Conservation (phyloP, 2,888 invertebrate species). For the Plusia festucae region DNA sequence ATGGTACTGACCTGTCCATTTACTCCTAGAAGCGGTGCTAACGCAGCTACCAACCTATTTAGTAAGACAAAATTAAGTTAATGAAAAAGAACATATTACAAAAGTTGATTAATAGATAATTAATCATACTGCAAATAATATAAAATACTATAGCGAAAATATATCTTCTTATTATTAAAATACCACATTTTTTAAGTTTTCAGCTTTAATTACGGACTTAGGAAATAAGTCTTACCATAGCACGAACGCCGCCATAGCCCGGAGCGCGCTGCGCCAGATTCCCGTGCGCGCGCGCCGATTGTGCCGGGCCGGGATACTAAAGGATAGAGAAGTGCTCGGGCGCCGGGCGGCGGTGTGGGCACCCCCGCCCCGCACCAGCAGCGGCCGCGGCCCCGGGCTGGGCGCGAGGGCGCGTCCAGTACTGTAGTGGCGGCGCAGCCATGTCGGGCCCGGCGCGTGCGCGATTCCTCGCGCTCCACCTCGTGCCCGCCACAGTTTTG, state of each 20-base stretch:
- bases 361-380: conserved; percentile 76
- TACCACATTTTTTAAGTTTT: not conserved
- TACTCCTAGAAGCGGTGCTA: conserved; percentile 78
- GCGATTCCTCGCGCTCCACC: conserved; percentile 78
- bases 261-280: conserved; percentile 85
- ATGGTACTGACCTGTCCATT: conserved; percentile 74
- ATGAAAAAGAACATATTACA: conserved; percentile 25
- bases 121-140: conserved; percentile 6
- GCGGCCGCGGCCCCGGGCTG: conserved; percentile 64
- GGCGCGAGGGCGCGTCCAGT: conserved; percentile 81
- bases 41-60: conserved; percentile 82
- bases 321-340: conserved; percentile 82
- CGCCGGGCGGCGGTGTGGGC: conserved; percentile 75
- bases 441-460: conserved; percentile 88
- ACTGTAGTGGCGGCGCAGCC: conserved; percentile 87
- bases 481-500: conserved; percentile 78
- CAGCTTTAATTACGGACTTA: conserved; percentile 1
- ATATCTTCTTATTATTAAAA: not conserved
- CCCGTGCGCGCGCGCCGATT: conserved; percentile 89
- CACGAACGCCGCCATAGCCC: conserved; percentile 87
- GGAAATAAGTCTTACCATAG: conserved; percentile 77
- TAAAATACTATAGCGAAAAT: not conserved
- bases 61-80: conserved; percentile 38
- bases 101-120: conserved; percentile 15
- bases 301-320: conserved; percentile 88